These are phyloP conservation scores for Parotia lawesii DNA, from an alignment of 2,113 vertebrate genomes.

Conservation along the genomic window DNA sequence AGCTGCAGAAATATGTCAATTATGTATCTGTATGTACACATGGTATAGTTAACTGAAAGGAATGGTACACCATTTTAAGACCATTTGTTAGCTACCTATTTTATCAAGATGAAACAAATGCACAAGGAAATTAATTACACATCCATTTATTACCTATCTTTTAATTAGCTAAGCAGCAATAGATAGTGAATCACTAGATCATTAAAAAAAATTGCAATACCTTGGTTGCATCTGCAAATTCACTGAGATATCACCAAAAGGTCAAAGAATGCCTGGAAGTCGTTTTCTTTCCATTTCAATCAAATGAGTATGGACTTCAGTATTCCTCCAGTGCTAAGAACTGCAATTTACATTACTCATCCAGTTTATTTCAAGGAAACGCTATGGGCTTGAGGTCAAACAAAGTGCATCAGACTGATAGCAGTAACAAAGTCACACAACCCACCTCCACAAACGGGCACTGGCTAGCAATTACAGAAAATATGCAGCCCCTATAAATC, in stretches of 20 bases:
- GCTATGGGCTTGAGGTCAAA: background rate
- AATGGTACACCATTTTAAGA: background rate
- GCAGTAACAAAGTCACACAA: background rate
- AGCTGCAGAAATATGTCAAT: background rate
- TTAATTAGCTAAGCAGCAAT: background rate
- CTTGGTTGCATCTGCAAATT: background rate
- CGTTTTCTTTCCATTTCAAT: constrained; percentile 35
- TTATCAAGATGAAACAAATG: background rate
- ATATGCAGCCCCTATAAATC: background rate
- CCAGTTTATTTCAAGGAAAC: constrained; percentile 5
- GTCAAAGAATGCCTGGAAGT: constrained; percentile 26
- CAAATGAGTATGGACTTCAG: constrained; percentile 3
- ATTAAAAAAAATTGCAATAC: background rate
- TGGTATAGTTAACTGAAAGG: background rate
- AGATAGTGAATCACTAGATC: background rate
- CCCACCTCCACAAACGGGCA: background rate
- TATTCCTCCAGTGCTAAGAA: background rate
- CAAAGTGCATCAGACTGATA: background rate
- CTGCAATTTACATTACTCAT: constrained; percentile 13
- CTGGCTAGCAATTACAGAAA: background rate
- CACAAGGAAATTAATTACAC: background rate
- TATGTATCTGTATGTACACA: background rate
- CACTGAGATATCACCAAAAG: background rate
- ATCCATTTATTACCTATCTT: background rate
- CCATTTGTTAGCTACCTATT: background rate